Base-by-base conservation (phyloP, 2,888 invertebrate genomes). In the Selenia dentaria region DNA sequence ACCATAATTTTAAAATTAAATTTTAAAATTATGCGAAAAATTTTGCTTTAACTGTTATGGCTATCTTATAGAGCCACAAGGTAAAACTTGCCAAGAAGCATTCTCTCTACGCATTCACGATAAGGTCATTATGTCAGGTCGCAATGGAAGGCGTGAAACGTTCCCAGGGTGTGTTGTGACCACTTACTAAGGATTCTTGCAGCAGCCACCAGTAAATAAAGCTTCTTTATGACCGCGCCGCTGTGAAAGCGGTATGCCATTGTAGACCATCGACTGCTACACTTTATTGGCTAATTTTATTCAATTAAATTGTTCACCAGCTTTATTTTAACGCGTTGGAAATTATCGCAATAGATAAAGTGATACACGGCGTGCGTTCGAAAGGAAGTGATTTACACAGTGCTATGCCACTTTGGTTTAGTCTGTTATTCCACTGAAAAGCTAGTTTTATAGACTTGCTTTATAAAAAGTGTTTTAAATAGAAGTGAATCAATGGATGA, bases 221-320 rank as follows among this genome's bases (percentile, higher is more conserved):
- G 71, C 55, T 72, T 64, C 55, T 87, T 90, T 89, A 90, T 80
- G 83, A 74, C 51, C 60, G 58, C 59, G 55, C 66, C 61, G 54
- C 57, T 64, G 62, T 64, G 57, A 61, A 74, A 68, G 71, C 72
- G 87, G 89, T 85, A 87, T 88, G 83, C 87, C 86, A 87, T 89
- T 90, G 89, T 89, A 73, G 74, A 67, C 58, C 73, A 74, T 83
- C 83, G 83, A 83, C 76, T 70, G 58, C 66, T 64, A 62, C 73
- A 83, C 70, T 90, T 90, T 90, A 90, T 89, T 84, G 86, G 85
- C 85, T 89, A 89, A 89, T 89, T 89, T 89, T 81, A 83, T 88
- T 85, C 89, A 88, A 89, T 89, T 88, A 88, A 87, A 88, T 84
- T 84, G 86, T 87, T 85, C 79, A 67, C 67, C 41, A 39, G 47